Conservation (phyloP, 2,888 invertebrate species). For the Mamestra brassicae region DNA sequence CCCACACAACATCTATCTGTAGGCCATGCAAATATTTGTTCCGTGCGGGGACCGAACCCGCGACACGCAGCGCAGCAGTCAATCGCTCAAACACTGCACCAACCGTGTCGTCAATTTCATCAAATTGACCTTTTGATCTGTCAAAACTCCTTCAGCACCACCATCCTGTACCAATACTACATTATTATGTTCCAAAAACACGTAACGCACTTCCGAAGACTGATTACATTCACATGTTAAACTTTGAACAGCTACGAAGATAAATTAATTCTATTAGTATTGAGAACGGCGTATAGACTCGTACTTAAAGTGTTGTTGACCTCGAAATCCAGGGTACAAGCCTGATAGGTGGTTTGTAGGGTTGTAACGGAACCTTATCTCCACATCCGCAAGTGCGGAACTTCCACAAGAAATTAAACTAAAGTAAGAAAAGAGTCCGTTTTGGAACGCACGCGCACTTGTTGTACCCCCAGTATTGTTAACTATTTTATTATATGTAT, state of each 20-base stretch:
- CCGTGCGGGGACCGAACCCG: too few species aligned
- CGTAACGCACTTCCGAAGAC: slow-evolving; percentile 52
- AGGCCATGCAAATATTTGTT: too few species aligned
- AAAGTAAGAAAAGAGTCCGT: background rate
- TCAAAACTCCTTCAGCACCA: background rate
- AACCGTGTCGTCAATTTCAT: too few species aligned
- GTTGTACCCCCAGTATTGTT: too few species aligned
- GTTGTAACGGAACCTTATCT: background rate
- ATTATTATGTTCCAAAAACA: slow-evolving; percentile 40
- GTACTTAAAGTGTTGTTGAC: slow-evolving; percentile 58
- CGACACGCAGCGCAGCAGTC: too few species aligned
- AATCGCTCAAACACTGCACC: too few species aligned
- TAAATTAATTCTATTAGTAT: slow-evolving; percentile 72
- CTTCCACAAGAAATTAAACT: background rate
- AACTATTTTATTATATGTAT: too few species aligned
- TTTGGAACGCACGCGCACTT: too few species aligned
- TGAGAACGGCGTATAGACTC: slow-evolving; percentile 61
- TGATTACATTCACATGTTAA: slow-evolving; percentile 57
- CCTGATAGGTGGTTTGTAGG: background rate
- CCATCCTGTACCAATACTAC: slow-evolving; percentile 41
- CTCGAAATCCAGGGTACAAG: slow-evolving; percentile 35
- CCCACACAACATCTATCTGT: too few species aligned
- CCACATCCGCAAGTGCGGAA: background rate
- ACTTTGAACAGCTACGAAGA: slow-evolving; percentile 73
- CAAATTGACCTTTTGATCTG: too few species aligned